Conservation (phyloP, 1,140 invertebrate genomes). For the Stegodyphus dumicola region DNA sequence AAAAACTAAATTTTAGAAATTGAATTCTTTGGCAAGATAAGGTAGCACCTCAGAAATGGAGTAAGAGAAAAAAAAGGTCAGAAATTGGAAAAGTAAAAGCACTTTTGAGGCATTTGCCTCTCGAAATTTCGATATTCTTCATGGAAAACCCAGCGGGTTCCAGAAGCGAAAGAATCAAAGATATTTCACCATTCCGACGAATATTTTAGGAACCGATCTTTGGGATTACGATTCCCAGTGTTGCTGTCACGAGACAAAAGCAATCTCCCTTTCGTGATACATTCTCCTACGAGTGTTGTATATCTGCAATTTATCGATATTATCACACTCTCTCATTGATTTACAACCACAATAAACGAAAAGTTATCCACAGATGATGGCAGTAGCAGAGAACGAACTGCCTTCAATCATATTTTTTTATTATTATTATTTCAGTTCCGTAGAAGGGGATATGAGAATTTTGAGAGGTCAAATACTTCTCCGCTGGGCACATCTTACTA, state of each 20-base stretch:
- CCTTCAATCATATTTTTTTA: conserved; percentile 26
- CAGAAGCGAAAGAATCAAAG: conserved; percentile 15
- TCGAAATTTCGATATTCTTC: conserved; percentile 21
- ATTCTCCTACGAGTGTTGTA: conserved; percentile 36
- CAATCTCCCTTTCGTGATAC: conserved; percentile 55
- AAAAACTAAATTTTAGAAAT: background rate
- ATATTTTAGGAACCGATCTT: conserved; percentile 1
- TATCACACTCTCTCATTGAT: conserved; percentile 55
- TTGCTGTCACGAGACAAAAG: conserved; percentile 40
- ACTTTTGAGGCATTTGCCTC: background rate
- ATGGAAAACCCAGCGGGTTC: conserved; percentile 11
- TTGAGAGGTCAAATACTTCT: too few relatives aligned
- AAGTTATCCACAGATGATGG: conserved; percentile 55
- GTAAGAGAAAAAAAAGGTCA: too few relatives aligned
- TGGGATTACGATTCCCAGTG: background rate
- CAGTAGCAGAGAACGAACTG: conserved; percentile 3
- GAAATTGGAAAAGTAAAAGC: background rate
- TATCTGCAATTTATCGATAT: conserved; percentile 58
- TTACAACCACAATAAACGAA: conserved; percentile 59
- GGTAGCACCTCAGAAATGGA: too few relatives aligned
- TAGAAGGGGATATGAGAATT: background rate
- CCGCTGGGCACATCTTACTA: too few relatives aligned
- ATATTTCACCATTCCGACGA: conserved; percentile 32
- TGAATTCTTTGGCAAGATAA: too few relatives aligned
- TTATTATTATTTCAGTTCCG: background rate